Percentiles rank a stretch among this genome's conserved stretches.
Evolutionary conservation across 2,797 vertebrate genomes (phyloP).

Genomic region (Sitta carolinensis): DNA sequence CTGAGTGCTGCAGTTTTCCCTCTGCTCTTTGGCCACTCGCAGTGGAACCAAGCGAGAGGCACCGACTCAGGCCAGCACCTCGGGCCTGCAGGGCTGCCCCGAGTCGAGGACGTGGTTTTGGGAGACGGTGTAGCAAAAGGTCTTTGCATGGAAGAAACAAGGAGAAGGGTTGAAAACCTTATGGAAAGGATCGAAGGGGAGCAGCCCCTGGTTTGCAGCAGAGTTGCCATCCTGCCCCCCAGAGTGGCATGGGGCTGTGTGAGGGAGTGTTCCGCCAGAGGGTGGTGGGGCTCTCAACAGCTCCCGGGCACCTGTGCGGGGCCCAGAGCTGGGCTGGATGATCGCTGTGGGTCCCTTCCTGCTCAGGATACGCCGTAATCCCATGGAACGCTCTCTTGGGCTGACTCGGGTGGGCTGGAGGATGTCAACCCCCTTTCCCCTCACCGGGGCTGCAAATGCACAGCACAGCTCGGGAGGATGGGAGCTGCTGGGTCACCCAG

Average conservation of each 20-base stretch:
- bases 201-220: rapidly evolving
- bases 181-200: not conserved
- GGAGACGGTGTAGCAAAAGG: rapidly evolving
- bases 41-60: not conserved
- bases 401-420: not conserved
- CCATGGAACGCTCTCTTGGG: rapidly evolving
- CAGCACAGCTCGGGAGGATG: no score
- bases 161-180: rapidly evolving
- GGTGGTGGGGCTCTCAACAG: no score
- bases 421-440: no score
- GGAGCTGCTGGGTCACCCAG: no score
- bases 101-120: rapidly evolving
- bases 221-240: rapidly evolving
- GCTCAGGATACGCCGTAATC: rapidly evolving
- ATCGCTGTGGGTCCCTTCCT: no score
- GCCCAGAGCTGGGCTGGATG: not conserved
- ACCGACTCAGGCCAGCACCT: rapidly evolving
- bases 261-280: no score
- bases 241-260: not conserved
- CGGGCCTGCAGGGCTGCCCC: rapidly evolving
- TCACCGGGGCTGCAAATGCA: no score
- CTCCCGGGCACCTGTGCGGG: not conserved
- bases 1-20: not conserved
- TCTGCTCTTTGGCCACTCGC: not conserved
- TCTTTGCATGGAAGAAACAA: not conserved